Conservation (phyloP, 2,113 vertebrate genomes). For the Pavo muticus region DNA sequence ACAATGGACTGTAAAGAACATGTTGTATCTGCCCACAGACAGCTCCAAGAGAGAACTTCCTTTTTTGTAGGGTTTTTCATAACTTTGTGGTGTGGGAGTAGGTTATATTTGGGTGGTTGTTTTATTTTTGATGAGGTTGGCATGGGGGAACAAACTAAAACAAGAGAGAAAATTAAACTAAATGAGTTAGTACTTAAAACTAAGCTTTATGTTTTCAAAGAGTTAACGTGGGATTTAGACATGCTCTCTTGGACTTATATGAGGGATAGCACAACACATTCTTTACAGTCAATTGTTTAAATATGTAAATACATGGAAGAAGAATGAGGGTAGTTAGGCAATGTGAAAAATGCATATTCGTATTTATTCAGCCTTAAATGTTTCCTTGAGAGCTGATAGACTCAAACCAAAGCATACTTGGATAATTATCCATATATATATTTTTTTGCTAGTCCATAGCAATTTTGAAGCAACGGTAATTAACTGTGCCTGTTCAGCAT, state of each 20-base stretch:
- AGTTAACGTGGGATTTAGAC: conserved; percentile 10
- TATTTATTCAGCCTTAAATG: conserved; percentile 15
- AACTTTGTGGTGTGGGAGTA: background rate
- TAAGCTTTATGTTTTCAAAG: background rate
- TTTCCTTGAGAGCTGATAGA: conserved; percentile 36
- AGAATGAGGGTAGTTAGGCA: background rate
- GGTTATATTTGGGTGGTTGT: background rate
- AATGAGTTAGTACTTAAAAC: conserved; percentile 33
- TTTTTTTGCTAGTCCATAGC: background rate
- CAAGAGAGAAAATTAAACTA: conserved; percentile 39
- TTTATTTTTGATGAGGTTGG: background rate
- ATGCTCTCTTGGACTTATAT: background rate
- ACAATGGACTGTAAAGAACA: conserved; percentile 48
- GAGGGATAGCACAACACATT: background rate
- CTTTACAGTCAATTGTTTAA: conserved; percentile 52
- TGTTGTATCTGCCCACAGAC: conserved; percentile 22
- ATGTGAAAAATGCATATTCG: conserved; percentile 36
- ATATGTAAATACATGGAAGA: conserved; percentile 49
- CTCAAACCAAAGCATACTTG: conserved; percentile 10
- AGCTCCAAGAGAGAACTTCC: background rate
- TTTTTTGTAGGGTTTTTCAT: background rate
- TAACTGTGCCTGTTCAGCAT: conserved; percentile 13
- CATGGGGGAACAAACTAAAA: background rate
- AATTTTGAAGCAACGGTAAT: conserved; percentile 26
- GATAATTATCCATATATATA: conserved; percentile 30